Evolutionary conservation across 2,113 vertebrate species (phyloP).

Genomic region (Brachyhypopomus gauderio): DNA sequence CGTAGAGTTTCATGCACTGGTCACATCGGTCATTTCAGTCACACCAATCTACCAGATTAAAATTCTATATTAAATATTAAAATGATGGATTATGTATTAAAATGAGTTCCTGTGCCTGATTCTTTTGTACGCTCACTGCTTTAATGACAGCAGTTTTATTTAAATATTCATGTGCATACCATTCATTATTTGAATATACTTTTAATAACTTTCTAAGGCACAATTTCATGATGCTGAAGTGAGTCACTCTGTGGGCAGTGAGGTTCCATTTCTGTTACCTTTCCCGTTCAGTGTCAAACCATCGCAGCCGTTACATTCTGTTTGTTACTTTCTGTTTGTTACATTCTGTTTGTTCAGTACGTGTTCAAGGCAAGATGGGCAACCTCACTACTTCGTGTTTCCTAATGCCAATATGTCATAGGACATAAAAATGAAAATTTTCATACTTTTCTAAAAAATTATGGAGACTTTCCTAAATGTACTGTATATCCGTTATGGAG

Average conservation of each 20-base stretch:
- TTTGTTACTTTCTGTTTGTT: neutral
- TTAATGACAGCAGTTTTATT: neutral
- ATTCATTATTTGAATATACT: neutral
- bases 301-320: neutral
- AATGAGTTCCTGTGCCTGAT: neutral
- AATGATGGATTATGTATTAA: neutral
- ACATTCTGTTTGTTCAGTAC: neutral
- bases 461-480: slow-evolving; percentile 1
- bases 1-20: neutral
- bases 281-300: neutral
- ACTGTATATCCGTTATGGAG: slow-evolving; percentile 14
- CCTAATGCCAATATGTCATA: neutral
- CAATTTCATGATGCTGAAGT: neutral
- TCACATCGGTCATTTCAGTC: neutral
- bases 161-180: neutral
- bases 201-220: neutral
- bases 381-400: neutral
- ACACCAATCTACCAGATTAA: no score
- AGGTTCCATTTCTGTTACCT: neutral
- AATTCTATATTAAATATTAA: neutral
- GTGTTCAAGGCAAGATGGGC: neutral
- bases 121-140: neutral
- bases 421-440: slow-evolving; percentile 6
- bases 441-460: neutral
- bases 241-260: neutral